These are phyloP conservation scores for Gastrophryne carolinensis DNA, from an alignment of 2,797 vertebrate species.

Conservation along the genomic window DNA sequence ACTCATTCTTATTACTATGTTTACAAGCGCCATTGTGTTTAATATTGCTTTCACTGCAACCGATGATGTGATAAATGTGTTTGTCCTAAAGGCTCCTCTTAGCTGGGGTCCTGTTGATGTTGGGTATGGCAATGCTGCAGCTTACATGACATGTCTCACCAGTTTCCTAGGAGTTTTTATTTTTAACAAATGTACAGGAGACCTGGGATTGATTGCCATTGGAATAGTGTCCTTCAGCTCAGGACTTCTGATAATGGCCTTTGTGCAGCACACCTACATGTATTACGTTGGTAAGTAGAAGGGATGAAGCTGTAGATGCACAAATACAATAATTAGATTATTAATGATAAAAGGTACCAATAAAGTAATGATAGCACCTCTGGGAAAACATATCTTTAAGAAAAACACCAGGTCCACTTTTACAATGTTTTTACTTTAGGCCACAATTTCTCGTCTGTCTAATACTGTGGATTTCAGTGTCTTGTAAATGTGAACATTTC, in stretches of 20 bases:
- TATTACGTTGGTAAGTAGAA: slow-evolving; percentile 86
- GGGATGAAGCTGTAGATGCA: background rate
- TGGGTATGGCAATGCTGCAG: slow-evolving; percentile 85
- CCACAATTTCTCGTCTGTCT: too few relatives aligned
- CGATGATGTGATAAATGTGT: slow-evolving; percentile 76
- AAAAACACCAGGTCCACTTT: too few relatives aligned
- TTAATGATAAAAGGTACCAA: background rate
- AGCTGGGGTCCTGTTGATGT: slow-evolving; percentile 83
- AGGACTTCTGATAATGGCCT: slow-evolving; percentile 87
- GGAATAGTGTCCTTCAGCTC: slow-evolving; percentile 85
- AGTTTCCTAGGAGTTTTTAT: slow-evolving; percentile 84
- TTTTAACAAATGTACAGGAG: slow-evolving; percentile 77
- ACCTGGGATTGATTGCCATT: slow-evolving; percentile 80
- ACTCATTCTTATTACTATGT: slow-evolving; percentile 65
- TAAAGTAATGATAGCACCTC: too few relatives aligned
- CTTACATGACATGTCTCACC: slow-evolving; percentile 82
- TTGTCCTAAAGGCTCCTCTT: slow-evolving; percentile 82
- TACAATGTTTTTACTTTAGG: too few relatives aligned
- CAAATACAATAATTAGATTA: background rate
- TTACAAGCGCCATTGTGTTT: slow-evolving; percentile 78
- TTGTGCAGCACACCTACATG: slow-evolving; percentile 76
- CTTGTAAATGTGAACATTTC: too few relatives aligned
- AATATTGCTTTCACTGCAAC: slow-evolving; percentile 77
- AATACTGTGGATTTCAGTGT: too few relatives aligned
- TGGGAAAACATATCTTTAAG: too few relatives aligned